These are phyloP conservation scores for Corythornis cristatus DNA, from an alignment of 2,113 vertebrate genomes.

Conservation along the genomic window DNA sequence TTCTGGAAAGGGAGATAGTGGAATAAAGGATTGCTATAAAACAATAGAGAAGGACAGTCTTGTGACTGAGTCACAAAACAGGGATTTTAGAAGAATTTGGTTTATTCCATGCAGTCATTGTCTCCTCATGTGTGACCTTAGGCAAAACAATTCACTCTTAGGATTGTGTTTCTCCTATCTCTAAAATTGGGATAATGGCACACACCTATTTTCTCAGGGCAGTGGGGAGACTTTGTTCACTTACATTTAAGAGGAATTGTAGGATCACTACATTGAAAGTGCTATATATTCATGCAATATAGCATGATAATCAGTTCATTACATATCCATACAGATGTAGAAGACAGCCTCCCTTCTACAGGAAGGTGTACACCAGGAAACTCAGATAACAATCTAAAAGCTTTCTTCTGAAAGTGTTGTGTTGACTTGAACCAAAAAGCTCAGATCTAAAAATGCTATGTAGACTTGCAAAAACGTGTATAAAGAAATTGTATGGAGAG, in stretches of 20 bases:
- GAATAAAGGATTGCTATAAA: conserved; percentile 29
- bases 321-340: background rate
- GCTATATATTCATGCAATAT: background rate
- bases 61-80: conserved; percentile 22
- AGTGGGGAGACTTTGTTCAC: background rate
- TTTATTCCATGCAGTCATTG: conserved; percentile 1
- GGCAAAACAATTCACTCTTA: background rate
- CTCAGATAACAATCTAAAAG: background rate
- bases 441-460: background rate
- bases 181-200: background rate
- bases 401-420: background rate
- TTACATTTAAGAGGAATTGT: background rate
- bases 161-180: background rate
- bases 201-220: background rate
- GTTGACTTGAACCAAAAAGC: background rate
- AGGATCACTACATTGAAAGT: background rate
- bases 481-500: background rate
- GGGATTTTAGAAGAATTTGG: conserved; percentile 20
- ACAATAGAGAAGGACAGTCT: conserved; percentile 34
- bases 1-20: conserved; percentile 24
- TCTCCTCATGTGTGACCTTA: background rate
- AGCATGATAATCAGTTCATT: background rate
- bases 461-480: background rate
- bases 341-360: background rate
- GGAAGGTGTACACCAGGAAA: background rate